These are phyloP conservation scores for Drosophila albomicans DNA, from an alignment of 1,140 invertebrate species.

Conservation along the genomic window DNA sequence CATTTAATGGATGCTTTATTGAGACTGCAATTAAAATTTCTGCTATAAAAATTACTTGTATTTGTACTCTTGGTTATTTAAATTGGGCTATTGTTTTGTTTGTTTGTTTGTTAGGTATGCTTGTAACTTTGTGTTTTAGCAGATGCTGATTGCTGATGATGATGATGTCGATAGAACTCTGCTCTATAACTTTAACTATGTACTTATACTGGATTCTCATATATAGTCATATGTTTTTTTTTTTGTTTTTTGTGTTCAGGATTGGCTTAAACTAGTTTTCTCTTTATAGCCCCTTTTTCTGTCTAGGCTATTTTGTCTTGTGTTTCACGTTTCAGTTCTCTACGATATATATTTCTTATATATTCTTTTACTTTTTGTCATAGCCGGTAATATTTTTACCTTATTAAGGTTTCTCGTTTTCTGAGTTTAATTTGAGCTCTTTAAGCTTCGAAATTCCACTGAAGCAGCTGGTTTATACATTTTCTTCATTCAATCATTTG, in stretches of 20 bases:
- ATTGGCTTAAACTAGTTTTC: slow-evolving; percentile 41
- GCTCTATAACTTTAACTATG: slow-evolving; percentile 42
- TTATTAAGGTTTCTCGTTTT: slow-evolving; percentile 8
- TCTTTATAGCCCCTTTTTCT: slow-evolving; percentile 56
- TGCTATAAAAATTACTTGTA: slow-evolving; percentile 85
- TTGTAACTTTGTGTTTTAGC: slow-evolving; percentile 67
- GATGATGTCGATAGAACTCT: slow-evolving; percentile 28
- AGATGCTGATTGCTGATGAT: slow-evolving; percentile 12
- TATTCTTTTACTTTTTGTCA: slow-evolving; percentile 33
- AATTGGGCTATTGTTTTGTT: slow-evolving; percentile 83
- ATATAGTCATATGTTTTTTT: slow-evolving; percentile 13
- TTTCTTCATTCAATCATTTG: slow-evolving; percentile 10
- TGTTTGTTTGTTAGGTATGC: slow-evolving; percentile 75
- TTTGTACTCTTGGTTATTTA: slow-evolving; percentile 85
- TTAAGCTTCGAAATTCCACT: slow-evolving; percentile 45
- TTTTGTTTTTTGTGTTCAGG: slow-evolving; percentile 29
- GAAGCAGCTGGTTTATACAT: slow-evolving; percentile 55
- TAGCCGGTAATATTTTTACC: slow-evolving; percentile 34
- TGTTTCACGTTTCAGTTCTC: slow-evolving; percentile 12
- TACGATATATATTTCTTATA: not conserved
- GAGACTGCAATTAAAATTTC: slow-evolving; percentile 83
- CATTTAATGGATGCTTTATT: slow-evolving; percentile 71
- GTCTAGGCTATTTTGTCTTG: slow-evolving; percentile 56
- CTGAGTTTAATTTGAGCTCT: slow-evolving; percentile 9
- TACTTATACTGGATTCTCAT: slow-evolving; percentile 25